Evolutionary conservation across 1,140 invertebrate genomes (phyloP), one percentile per base, ranked within the genome.

Genomic region (Cecropterus lyciades): DNA sequence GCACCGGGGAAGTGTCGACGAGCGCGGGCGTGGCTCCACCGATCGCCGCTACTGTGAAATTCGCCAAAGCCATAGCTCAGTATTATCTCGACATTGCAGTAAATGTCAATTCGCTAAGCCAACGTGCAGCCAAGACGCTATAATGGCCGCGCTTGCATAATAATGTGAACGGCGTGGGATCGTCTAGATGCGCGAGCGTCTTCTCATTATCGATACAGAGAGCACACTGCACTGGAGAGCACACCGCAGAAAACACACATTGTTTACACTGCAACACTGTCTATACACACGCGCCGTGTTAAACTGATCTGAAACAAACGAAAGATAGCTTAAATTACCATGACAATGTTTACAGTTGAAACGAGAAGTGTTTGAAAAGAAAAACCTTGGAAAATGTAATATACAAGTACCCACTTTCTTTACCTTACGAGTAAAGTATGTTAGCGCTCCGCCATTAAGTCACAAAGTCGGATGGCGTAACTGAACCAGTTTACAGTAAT

Each of bases 31-130:
- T 80, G 46, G 86, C 85, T 48, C 75, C 84, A 11, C 70, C 71
- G 20, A 77, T 74, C 53, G 73, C 63, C 48, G 84, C 73, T 65
- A 85, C 78, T 60, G 86, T 85, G 67, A 85, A 89, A 69, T 91
- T 91, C 53, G 78, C 79, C 69, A 91, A 72, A 72, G 89, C 89
- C 89, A 91, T 91, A 69, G 70, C 79, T 77, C 73, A 79, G 71
- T 76, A 82, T 72, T 70, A 67, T 69, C 72, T 78, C 72, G 73
- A 76, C 83, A 87, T 87, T 80, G 77, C 79, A 48, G 71, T 67
- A 64, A 88, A 85, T 85, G 80, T 86, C 79, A 83, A 85, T 73
- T 78, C 53, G 53, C 72, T 73, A 77, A 71, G 60, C 53, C 77
- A 82, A 82, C 77, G 69, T 56, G 40, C 40, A 56, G 40, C 66